These are phyloP conservation scores for Oreochromis aureus DNA, from an alignment of 2,113 vertebrate genomes.

Conservation along the genomic window DNA sequence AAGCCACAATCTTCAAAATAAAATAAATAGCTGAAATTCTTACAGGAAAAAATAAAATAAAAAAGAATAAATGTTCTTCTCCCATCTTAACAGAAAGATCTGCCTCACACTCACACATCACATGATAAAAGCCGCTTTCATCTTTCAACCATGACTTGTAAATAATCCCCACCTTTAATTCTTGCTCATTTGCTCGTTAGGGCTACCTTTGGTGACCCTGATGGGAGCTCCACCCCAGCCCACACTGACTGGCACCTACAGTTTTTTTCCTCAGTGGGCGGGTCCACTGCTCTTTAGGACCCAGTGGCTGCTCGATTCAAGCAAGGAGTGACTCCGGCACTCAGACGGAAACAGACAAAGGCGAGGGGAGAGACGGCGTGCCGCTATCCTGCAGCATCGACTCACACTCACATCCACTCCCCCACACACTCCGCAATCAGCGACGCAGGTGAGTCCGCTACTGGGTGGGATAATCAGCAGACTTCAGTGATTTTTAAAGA, in stretches of 20 bases:
- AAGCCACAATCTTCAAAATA: not conserved
- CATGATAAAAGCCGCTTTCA: not conserved
- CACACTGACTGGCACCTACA: not conserved
- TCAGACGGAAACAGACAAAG: slow-evolving; percentile 68
- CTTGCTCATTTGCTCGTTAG: not conserved
- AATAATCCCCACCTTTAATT: not conserved
- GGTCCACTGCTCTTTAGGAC: slow-evolving; percentile 63
- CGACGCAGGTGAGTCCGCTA: slow-evolving; percentile 62
- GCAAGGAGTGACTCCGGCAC: slow-evolving; percentile 50
- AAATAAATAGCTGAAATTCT: not conserved
- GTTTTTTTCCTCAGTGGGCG: slow-evolving; percentile 36
- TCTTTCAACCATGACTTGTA: not conserved
- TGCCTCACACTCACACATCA: not conserved
- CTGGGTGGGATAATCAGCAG: not conserved
- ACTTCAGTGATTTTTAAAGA: not conserved
- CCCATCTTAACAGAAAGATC: not conserved
- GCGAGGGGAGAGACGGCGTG: slow-evolving; percentile 63
- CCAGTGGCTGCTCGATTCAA: slow-evolving; percentile 53
- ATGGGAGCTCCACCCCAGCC: slow-evolving; percentile 4
- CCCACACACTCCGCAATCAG: slow-evolving; percentile 46
- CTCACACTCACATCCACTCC: slow-evolving; percentile 20
- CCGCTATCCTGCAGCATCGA: slow-evolving; percentile 69
- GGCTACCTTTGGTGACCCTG: not conserved
- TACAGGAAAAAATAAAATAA: not conserved
- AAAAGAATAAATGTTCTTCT: not conserved